These are phyloP conservation scores for Pristionchus maxplancki DNA, from an alignment of 2,888 invertebrate genomes.

Conservation along the genomic window DNA sequence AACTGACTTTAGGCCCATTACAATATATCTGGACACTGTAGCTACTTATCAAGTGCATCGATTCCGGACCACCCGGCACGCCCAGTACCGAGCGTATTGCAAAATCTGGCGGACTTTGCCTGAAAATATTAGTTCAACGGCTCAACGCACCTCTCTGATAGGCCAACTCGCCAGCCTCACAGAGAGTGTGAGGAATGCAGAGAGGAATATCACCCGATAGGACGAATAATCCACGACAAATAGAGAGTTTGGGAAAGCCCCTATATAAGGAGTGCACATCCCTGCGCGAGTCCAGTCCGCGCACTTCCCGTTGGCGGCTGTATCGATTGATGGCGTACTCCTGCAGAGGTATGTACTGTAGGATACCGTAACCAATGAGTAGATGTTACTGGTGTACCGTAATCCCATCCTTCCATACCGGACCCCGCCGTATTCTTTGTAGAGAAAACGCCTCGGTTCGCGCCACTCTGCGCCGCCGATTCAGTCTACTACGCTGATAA, in stretches of 20 bases:
- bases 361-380: not conserved
- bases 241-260: conserved; percentile 7
- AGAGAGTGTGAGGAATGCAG: not conserved
- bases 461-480: conserved; percentile 12
- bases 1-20: no score
- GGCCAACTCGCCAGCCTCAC: not conserved
- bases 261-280: not conserved
- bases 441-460: conserved; percentile 42
- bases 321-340: not conserved
- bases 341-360: conserved; percentile 38
- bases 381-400: not conserved
- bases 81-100: not conserved
- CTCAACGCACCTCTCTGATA: not conserved
- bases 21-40: not conserved
- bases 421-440: no score
- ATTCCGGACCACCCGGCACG: not conserved
- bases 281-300: not conserved
- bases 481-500: not conserved
- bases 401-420: no score
- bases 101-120: not conserved
- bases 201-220: not conserved
- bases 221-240: not conserved
- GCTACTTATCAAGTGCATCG: no score
- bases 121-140: conserved; percentile 23
- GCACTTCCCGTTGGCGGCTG: not conserved